phyloP scores from a whole-genome alignment of 2,888 invertebrate genomes.

The Willowsia nigromaculata region DNA sequence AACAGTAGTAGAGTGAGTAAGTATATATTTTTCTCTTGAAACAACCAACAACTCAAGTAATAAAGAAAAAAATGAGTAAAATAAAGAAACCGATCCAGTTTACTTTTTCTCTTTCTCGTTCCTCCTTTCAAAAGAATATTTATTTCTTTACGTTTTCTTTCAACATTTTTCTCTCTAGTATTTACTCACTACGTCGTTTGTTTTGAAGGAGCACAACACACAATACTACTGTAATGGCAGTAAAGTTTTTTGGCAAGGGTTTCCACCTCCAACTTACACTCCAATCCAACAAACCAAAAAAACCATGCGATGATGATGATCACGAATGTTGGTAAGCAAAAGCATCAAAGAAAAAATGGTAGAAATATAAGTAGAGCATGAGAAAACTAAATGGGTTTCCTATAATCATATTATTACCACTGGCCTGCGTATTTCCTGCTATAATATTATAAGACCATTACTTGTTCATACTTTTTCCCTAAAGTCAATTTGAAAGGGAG shows the following conservation, averaged over 20 bases:
- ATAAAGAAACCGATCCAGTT: slow-evolving; percentile 31
- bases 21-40: background rate
- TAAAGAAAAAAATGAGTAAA: slow-evolving; percentile 5
- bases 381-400: slow-evolving; percentile 23
- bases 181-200: background rate
- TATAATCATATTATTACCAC: slow-evolving; percentile 4
- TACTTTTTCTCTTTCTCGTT: slow-evolving; percentile 14
- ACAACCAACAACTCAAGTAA: background rate
- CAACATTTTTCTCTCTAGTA: slow-evolving; percentile 14
- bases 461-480: background rate
- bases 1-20: background rate
- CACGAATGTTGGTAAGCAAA: background rate
- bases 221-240: slow-evolving; percentile 12
- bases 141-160: slow-evolving; percentile 43
- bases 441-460: background rate
- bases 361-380: slow-evolving; percentile 38
- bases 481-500: background rate
- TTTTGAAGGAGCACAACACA: background rate
- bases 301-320: slow-evolving; percentile 4
- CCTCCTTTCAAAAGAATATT: slow-evolving; percentile 32
- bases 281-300: slow-evolving; percentile 13
- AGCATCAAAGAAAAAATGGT: slow-evolving; percentile 4
- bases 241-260: slow-evolving; percentile 48
- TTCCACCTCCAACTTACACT: slow-evolving; percentile 8
- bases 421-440: background rate